These are phyloP conservation scores for Ditylenchus dipsaci DNA, from an alignment of 1,140 invertebrate genomes.

Conservation along the genomic window DNA sequence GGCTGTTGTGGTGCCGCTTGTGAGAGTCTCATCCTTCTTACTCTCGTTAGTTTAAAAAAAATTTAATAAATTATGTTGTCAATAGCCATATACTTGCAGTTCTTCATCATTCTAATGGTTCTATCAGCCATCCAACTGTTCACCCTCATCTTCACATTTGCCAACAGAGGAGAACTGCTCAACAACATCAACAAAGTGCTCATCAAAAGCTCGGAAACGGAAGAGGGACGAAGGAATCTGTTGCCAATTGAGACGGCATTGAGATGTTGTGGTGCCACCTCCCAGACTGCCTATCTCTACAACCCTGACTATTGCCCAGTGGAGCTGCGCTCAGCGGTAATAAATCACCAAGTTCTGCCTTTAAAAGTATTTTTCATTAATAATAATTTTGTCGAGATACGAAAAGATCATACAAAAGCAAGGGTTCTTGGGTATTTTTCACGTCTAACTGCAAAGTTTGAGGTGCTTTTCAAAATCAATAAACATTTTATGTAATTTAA, in stretches of 20 bases:
- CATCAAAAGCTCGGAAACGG: slow-evolving; percentile 30
- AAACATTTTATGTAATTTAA: no score
- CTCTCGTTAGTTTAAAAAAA: slow-evolving; percentile 39
- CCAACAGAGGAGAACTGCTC: slow-evolving; percentile 39
- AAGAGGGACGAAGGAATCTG: slow-evolving; percentile 45
- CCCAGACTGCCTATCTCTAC: slow-evolving; percentile 32
- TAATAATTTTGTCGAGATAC: no score
- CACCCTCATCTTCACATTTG: slow-evolving; percentile 42
- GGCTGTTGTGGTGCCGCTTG: slow-evolving; percentile 56
- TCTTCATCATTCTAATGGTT: slow-evolving; percentile 52
- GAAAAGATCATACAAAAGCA: no score
- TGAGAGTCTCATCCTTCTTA: slow-evolving; percentile 45
- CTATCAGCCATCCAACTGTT: slow-evolving; percentile 48
- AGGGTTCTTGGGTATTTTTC: no score
- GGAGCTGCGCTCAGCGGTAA: slow-evolving; percentile 7
- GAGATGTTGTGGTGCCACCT: slow-evolving; percentile 54
- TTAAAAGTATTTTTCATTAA: no score
- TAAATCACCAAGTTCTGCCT: no score
- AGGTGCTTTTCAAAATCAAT: no score
- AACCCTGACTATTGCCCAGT: slow-evolving; percentile 21
- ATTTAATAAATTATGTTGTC: neutral
- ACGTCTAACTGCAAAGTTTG: no score
- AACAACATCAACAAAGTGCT: slow-evolving; percentile 32
- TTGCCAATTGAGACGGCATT: slow-evolving; percentile 48
- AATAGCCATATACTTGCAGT: slow-evolving; percentile 33